Evolutionary conservation across 1,140 invertebrate species (phyloP), one percentile per base, ranked within the genome.

Genomic region (Odontomachus brunneus): DNA sequence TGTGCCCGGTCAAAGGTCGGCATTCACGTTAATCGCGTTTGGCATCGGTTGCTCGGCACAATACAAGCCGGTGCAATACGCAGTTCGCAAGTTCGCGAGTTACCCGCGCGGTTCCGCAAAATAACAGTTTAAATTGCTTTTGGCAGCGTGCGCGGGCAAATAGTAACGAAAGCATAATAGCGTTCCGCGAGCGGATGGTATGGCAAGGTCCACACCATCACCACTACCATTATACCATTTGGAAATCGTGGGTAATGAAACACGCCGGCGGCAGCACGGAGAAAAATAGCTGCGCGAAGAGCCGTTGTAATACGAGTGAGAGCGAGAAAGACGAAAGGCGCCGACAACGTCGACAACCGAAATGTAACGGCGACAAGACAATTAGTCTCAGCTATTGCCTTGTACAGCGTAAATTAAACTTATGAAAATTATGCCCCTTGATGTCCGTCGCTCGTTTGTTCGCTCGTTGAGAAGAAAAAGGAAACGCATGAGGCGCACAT

Each of bases 41-140:
- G 65, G 66, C 75, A 80, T 80, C 24, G 63, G 29, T 69, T 55
- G 75, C 67, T 78, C 24, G 24, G 11, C 38, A 44, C 48, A 49
- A 51, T 53, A 49, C 29, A 38, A 80, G 22, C n/a, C 51, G 51
- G 22, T 9, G 33, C 62, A 38, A 67, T 66, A 53, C 29, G 48
- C 19, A 51, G 62, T 33, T 66, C 51, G 51, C 33, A 59, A 80
- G 75, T 80, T 80, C 14, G 63, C 17, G 44, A 67, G 62, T 78
- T 67, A 22, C 55, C 38, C 55, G 60, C 60, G 49, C 44, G 33
- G 22, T 48, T 59, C 26, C 24, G 65, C 38, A 71, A 80, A 80
- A 80, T 80, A 80, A 80, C 71, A 80, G 75, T 80, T 80, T 80
- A 80, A 80, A 80, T 80, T 80, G 75, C 75, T 80, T 80, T 80